Base-by-base conservation (phyloP, 2,888 invertebrate genomes). In the Hirudinaria manillensis region DNA sequence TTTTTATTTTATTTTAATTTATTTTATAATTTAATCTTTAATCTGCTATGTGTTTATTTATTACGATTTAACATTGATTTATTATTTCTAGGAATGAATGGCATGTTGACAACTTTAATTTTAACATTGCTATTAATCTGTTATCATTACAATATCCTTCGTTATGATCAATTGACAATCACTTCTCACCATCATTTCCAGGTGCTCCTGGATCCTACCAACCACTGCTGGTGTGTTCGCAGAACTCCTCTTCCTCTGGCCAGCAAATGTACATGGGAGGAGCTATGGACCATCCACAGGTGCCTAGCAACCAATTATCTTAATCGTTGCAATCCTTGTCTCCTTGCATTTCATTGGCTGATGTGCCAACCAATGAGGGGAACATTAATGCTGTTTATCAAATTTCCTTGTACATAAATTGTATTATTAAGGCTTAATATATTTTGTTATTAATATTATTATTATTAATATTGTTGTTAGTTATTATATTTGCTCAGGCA, bases 11-110 rank as follows among this genome's bases (percentile, higher is more conserved):
- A n/a, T 29, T 66, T 66, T 66, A 55, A 21, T 55, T 55, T 19
- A 55, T 55, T 21, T 55, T 55, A 19, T 55, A 55, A 55, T 21
- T 70, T 24, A 70, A 70, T 38, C 70, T 38, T 70, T 24, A 34
- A n/a, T n/a, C n/a, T n/a, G n/a, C n/a, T n/a, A n/a, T n/a, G n/a
- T n/a, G 29, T 27, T 45, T 38, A 29, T 53, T 32, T 45, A 51
- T 72, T 53, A 53, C 13, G 53, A 53, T 16, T 53, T 21, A 53
- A 53, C 13, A 53, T 16, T 45, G 16, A 45, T 16, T 45, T 16
- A 1, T 3, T 16, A 45, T 16, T 45, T 45, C 45, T 16, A 45
- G 16, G 45, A 45, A 16, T 45, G 45, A 45, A 1, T 45, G 16
- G 16, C 45, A 16, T 16, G 16, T 6, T 45, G 10, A 45, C 4